Conservation (phyloP, 1,140 invertebrate genomes). For the Dendrolimus punctatus region DNA sequence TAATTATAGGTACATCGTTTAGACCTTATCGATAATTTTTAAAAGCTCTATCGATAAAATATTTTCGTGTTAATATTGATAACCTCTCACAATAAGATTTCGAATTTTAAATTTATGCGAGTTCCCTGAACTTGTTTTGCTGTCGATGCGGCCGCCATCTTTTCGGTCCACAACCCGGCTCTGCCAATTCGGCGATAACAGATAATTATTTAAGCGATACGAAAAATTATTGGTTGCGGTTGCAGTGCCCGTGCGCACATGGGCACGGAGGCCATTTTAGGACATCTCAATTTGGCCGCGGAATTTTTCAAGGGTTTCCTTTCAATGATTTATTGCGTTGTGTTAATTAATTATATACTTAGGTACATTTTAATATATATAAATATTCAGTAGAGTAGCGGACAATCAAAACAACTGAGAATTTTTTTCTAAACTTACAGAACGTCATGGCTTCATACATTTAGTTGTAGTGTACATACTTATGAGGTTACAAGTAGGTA, state of each 20-base stretch:
- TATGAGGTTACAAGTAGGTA: no score
- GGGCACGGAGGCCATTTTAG: constrained; percentile 37
- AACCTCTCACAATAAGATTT: no score
- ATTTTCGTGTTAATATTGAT: no score
- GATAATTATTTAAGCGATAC: constrained; percentile 60
- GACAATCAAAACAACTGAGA: no score
- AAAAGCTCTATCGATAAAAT: no score
- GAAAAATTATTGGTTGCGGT: constrained; percentile 53
- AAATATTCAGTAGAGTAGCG: no score
- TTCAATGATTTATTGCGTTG: constrained; percentile 4
- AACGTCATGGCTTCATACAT: no score
- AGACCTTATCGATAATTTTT: no score
- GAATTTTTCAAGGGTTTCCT: constrained; percentile 7
- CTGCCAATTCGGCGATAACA: constrained; percentile 58
- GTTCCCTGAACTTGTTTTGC: constrained; percentile 20
- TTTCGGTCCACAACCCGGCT: constrained; percentile 37
- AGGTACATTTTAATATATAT: neutral
- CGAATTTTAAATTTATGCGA: neutral
- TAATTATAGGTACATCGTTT: no score
- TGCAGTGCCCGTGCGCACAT: constrained; percentile 12
- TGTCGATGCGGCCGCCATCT: constrained; percentile 42
- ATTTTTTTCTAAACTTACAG: no score
- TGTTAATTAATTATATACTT: constrained; percentile 4
- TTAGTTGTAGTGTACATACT: no score
- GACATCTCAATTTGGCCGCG: constrained; percentile 47